Base-by-base conservation (phyloP, 1,140 invertebrate genomes). In the Drepana arcuata region DNA sequence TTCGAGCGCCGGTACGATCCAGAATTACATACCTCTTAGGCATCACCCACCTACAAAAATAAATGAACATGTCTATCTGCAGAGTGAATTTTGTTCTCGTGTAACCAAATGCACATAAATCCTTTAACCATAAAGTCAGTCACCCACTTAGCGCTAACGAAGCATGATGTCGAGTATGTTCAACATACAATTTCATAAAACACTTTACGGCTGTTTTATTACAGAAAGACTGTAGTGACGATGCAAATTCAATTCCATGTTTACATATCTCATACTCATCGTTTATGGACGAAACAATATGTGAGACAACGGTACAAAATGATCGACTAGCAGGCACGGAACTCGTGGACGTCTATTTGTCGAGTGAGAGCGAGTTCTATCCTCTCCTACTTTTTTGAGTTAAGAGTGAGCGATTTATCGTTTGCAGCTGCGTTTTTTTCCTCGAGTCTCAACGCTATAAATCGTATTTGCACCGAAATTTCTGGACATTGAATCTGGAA, bases 321-420 rank as follows among this genome's bases (percentile, higher is more conserved):
- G 40, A 50, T 37, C 28, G 32, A 46, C 33, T 35, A 35, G 29
- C 35, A 42, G 31, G 26, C 41, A 37, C 18, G 28, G 38, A 27
- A 34, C 25, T 44, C 46, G 10, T 41, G 26, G 27, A 26, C 26
- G 40, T 34, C 31, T 44, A 50, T 50, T 47, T 50, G 48, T 35
- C 28, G 38, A 54, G 44, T 21, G 42, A 10, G 11, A 46, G 37
- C 42, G 42, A 31, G 29, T 29, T 39, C 37, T 35, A 41, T 29
- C 34, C 18, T 16, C 21, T 39, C 16, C 30, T 29, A n/a, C n/a
- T 41, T 57, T 58, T 49, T 50, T 34, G 31, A 34, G 31, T 18
- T 23, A 16, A 21, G 24, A 40, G 21, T 50, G 50, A 58, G 37
- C 43, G 50, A 58, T 58, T 54, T 58, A 58, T 54, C 27, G 54